Conservation (phyloP, 2,888 invertebrate species). For the Dione juno region DNA sequence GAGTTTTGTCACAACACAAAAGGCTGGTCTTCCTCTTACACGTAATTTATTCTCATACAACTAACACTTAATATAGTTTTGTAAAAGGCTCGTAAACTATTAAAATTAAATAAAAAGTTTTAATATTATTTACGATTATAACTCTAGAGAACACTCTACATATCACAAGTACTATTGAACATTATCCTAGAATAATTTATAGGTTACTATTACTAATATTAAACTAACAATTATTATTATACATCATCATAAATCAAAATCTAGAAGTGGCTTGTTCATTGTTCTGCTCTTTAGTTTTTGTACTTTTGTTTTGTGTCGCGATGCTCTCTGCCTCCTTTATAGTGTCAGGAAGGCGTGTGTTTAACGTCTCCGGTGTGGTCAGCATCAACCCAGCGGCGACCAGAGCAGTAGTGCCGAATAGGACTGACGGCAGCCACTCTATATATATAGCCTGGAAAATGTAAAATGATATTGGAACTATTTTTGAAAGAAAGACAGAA, state of each 20-base stretch:
- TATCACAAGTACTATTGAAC: neutral
- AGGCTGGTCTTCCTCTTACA: neutral
- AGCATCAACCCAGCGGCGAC: constrained; percentile 82
- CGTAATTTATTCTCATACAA: neutral
- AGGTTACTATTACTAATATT: too few species aligned
- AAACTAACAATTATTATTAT: too few species aligned
- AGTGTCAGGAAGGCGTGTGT: constrained; percentile 84
- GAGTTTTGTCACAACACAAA: neutral
- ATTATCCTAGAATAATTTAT: neutral
- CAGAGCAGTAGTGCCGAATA: constrained; percentile 83
- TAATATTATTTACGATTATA: neutral
- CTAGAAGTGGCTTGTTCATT: constrained; percentile 32
- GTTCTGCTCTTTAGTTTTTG: neutral
- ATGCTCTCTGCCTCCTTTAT: constrained; percentile 83
- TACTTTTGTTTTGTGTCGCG: constrained; percentile 21
- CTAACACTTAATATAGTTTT: neutral
- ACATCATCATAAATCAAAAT: constrained; percentile 24
- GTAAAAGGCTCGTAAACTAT: neutral
- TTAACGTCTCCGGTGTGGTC: constrained; percentile 85
- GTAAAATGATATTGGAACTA: neutral
- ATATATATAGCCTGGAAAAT: constrained; percentile 75
- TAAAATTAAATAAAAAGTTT: neutral
- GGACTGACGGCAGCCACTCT: constrained; percentile 81
- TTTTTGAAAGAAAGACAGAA: neutral
- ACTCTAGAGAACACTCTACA: neutral